Percentiles rank a stretch among this genome's conserved stretches.
phyloP scores from a whole-genome alignment of 2,113 vertebrate genomes.

The Cryptoleucopteryx plumbea region DNA sequence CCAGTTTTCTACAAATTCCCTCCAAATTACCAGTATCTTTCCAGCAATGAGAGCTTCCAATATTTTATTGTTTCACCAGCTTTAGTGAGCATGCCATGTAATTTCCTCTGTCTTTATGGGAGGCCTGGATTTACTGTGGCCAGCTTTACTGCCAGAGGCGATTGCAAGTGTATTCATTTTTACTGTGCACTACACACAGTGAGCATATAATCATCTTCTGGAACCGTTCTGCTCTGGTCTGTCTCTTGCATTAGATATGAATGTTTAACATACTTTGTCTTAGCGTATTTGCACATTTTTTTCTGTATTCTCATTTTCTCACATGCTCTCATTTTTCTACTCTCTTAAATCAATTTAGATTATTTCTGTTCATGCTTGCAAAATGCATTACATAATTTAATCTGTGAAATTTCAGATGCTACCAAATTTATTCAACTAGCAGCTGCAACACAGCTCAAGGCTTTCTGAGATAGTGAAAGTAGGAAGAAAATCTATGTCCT shows the following conservation, averaged over 20 bases:
- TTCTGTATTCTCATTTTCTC: neutral
- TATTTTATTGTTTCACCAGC: conserved; percentile 15
- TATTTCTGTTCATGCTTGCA: neutral
- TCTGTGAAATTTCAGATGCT: neutral
- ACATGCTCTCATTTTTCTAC: neutral
- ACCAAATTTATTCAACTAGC: neutral
- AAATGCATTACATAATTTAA: neutral
- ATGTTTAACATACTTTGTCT: neutral
- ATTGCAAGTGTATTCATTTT: neutral
- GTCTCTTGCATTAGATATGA: neutral
- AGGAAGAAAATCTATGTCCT: neutral
- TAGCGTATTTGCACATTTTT: neutral
- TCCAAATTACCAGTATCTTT: conserved; percentile 8
- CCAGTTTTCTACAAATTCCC: conserved; percentile 19
- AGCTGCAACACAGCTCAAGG: neutral
- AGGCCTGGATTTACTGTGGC: conserved; percentile 7
- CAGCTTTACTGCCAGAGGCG: neutral
- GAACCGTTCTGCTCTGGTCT: neutral
- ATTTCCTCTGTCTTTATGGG: conserved; percentile 6
- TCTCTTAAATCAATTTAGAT: neutral
- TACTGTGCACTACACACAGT: neutral
- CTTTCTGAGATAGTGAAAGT: neutral
- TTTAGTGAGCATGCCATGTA: neutral
- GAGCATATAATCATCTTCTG: neutral
- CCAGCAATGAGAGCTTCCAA: neutral